A percentile compares a stretch with the other conserved stretches of the same genome.
These are phyloP conservation scores for Calyptommatus sinebrachiatus DNA, from an alignment of 2,113 vertebrate genomes.

Conservation along the genomic window DNA sequence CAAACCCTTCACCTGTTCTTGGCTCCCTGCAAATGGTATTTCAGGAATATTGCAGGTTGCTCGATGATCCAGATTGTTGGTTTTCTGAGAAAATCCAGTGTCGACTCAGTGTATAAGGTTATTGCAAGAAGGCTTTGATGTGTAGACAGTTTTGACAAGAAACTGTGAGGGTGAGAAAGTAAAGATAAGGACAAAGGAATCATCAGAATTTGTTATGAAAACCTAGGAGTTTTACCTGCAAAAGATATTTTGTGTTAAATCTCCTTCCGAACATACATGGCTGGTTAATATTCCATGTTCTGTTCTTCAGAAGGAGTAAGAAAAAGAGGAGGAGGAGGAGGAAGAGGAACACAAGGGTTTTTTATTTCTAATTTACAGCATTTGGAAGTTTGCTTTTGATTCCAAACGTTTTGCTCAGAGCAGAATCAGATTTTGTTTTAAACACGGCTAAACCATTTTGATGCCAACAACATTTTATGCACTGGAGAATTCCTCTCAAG, in stretches of 20 bases:
- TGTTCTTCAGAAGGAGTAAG: slow-evolving; percentile 1
- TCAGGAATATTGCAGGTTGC: too few relatives aligned
- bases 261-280: slow-evolving; percentile 42
- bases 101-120: too few relatives aligned
- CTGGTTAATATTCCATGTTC: slow-evolving; percentile 41
- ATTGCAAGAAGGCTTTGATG: too few relatives aligned
- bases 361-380: slow-evolving; percentile 40
- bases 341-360: too few relatives aligned
- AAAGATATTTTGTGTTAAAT: slow-evolving; percentile 48
- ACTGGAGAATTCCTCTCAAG: slow-evolving; percentile 30
- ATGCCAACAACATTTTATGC: slow-evolving; percentile 57
- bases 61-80: too few relatives aligned
- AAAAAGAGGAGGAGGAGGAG: too few relatives aligned
- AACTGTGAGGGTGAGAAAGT: too few relatives aligned
- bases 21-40: too few relatives aligned
- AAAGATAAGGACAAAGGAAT: too few relatives aligned
- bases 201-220: neutral
- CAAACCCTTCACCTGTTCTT: too few relatives aligned
- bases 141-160: too few relatives aligned
- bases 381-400: slow-evolving; percentile 64
- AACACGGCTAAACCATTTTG: slow-evolving; percentile 54
- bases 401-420: slow-evolving; percentile 63
- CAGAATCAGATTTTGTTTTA: slow-evolving; percentile 52
- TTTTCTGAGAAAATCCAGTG: too few relatives aligned
- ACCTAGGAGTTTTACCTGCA: neutral